Base-by-base conservation (phyloP, 2,888 invertebrate genomes). In the Pyrrhosoma nymphula region DNA sequence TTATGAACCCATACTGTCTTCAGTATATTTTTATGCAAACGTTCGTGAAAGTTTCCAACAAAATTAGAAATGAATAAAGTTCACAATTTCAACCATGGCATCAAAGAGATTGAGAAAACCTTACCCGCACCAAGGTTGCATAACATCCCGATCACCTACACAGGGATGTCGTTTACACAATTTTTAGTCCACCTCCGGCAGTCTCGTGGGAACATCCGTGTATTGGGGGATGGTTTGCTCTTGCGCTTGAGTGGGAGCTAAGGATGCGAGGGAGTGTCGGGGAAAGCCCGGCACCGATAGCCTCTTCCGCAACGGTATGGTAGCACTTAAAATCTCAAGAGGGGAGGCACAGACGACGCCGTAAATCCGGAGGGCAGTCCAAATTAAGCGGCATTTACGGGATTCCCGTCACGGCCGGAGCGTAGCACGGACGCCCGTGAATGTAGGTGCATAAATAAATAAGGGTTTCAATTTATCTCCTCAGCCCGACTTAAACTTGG, bases 351-450 rank as follows among this genome's bases (percentile, higher is more conserved):
- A 16, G 75, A 55, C 93, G 75, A 47, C 56, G 47, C 93, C 47
- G 56, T 93, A 93, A 93, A 93, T 93, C 47, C 55, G 89, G 35
- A 26, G 89, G 89, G 56, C 91, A 35, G 82, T 63, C 91, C 39
- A 69, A 91, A 91, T 63, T 91, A 69, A 93, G 69, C 39, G 47
- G 82, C 82, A 82, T 82, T 30, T 16, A 82, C 82, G 35, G 82
- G 16, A 82, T 82, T 82, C 26, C 82, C 82, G 30, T 82, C 82
- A 82, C 82, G 82, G 82, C 30, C 82, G 69, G 26, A 30, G n/a
- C 18, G 14, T n/a, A 14, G 69, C 18, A 26, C 26, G 69, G 6
- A n/a, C 82, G 35, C 14, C 18, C 35, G 35, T 82, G 82, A 82
- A 35, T 82, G 26, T 18, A 82, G 20, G 23, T 69, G 8, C n/a